These are phyloP conservation scores for Caenorhabditis tropicalis DNA, from an alignment of 1,140 invertebrate species.

Conservation along the genomic window DNA sequence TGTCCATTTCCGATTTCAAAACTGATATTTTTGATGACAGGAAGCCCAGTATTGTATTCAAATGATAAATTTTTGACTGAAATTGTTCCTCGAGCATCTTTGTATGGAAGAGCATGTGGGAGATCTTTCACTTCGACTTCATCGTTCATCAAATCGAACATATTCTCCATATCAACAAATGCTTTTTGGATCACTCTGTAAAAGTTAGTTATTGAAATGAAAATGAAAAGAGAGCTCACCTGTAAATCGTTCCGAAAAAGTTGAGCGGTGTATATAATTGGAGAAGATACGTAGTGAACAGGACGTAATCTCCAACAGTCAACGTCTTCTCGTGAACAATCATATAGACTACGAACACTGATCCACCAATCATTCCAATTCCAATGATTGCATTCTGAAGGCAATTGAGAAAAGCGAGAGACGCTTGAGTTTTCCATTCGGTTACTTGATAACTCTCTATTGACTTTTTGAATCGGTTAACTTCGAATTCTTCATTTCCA, in stretches of 20 bases:
- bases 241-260: slow-evolving; percentile 97
- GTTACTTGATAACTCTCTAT: slow-evolving; percentile 77
- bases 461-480: slow-evolving; percentile 82
- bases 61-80: slow-evolving; percentile 90
- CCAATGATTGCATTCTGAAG: slow-evolving; percentile 77
- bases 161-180: slow-evolving; percentile 99
- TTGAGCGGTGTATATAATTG: slow-evolving; percentile 94
- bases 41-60: slow-evolving; percentile 82
- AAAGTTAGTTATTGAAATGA: neutral
- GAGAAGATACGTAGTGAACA: slow-evolving; percentile 92
- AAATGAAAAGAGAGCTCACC: neutral
- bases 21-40: slow-evolving; percentile 83
- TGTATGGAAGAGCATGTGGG: slow-evolving; percentile 79
- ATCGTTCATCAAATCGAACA: slow-evolving; percentile 91
- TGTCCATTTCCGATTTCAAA: slow-evolving; percentile 87
- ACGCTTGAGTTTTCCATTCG: slow-evolving; percentile 85
- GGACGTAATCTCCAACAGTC: slow-evolving; percentile 84
- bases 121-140: slow-evolving; percentile 83
- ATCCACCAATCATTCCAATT: slow-evolving; percentile 83
- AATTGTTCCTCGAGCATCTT: slow-evolving; percentile 80
- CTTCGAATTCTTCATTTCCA: slow-evolving; percentile 88
- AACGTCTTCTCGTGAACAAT: slow-evolving; percentile 72
- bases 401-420: slow-evolving; percentile 75
- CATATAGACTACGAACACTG: slow-evolving; percentile 85
- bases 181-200: slow-evolving; percentile 88